Evolutionary conservation across 1,140 invertebrate species (phyloP).

Genomic region (Thrips palmi): DNA sequence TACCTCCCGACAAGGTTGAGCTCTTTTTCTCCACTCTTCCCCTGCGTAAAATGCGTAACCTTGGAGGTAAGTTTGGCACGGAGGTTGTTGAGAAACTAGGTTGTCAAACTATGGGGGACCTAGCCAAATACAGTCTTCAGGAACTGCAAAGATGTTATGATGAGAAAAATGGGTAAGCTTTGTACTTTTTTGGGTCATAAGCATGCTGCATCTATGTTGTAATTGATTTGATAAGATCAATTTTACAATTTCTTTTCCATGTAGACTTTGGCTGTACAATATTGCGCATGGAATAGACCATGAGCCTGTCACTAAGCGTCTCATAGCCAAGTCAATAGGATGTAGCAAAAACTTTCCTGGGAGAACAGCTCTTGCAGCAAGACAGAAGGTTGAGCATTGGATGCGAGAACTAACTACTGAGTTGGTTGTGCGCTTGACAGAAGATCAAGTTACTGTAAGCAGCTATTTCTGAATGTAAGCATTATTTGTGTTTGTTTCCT

Average conservation of each 20-base stretch:
- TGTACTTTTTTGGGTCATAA: no score
- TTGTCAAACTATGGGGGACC: constrained; percentile 60
- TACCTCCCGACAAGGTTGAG: constrained; percentile 45
- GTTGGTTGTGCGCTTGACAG: constrained; percentile 64
- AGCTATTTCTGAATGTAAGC: background rate
- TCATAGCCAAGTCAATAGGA: constrained; percentile 83
- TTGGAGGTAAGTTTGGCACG: constrained; percentile 80
- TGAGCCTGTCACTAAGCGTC: constrained; percentile 64
- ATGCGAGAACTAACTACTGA: constrained; percentile 59
- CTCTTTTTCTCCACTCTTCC: constrained; percentile 46
- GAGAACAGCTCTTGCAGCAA: constrained; percentile 47
- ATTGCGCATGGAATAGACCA: constrained; percentile 73
- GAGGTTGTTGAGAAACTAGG: constrained; percentile 46
- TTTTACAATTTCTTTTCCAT: constrained; percentile 2
- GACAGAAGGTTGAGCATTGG: constrained; percentile 63
- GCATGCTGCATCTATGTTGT: background rate
- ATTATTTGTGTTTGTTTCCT: constrained; percentile 1
- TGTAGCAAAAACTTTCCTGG: constrained; percentile 90
- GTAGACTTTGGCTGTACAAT: constrained; percentile 53
- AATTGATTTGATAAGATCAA: background rate
- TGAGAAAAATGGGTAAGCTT: constrained; percentile 59
- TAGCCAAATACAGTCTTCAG: constrained; percentile 43
- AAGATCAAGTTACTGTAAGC: constrained; percentile 34
- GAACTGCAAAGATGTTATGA: constrained; percentile 56
- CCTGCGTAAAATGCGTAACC: constrained; percentile 58